Base-by-base conservation (phyloP, 2,113 vertebrate genomes). In the Baryphthengus martii region DNA sequence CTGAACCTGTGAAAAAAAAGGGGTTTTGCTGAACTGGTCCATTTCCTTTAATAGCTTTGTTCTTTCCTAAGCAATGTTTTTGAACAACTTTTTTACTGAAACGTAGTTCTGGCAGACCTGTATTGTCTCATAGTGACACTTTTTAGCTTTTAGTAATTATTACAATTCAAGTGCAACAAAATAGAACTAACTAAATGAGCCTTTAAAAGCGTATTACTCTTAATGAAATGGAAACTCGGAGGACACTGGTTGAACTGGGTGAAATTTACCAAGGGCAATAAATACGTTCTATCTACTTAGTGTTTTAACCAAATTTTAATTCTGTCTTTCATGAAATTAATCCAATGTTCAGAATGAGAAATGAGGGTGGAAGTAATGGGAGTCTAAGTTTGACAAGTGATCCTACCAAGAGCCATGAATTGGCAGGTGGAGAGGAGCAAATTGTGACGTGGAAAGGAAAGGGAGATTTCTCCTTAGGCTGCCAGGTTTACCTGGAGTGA, bases 241-340 rank as follows among this genome's bases (percentile, higher is more conserved):
- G 92, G 91, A 56, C n/a, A 66, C 33, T 71, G 59, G 40, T 70
- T 88, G 65, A 94, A 68, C n/a, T 44, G 26, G 33, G 37, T 89
- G 56, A 80, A 56, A 94, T 92, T 86, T 28, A 73, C 23, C 39
- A 73, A 5, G 3, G n/a, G 37, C 24, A 86, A 55, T 66, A 88
- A 95, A 85, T 76, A 26, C 35, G 37, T 91, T 89, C 6, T 66
- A 85, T 35, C 44, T 86, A 33, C 59, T 89, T 70, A 80, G 18
- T 61, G 24, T 94, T 97, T 96, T 92, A 88, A 84, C 82, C 44
- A 93, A 88, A 75, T 65, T 93, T 96, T 87, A 93, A 91, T 88
- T 92, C 70, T 76, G 39, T 42, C 55, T 61, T 33, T 85, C 86
- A 67, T 9, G 49, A 70, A 94, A 91, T 74, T 70, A 90, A 75